Conservation (phyloP, 64 coral and sea anemone species). For the Cladopsammia gracilis region DNA sequence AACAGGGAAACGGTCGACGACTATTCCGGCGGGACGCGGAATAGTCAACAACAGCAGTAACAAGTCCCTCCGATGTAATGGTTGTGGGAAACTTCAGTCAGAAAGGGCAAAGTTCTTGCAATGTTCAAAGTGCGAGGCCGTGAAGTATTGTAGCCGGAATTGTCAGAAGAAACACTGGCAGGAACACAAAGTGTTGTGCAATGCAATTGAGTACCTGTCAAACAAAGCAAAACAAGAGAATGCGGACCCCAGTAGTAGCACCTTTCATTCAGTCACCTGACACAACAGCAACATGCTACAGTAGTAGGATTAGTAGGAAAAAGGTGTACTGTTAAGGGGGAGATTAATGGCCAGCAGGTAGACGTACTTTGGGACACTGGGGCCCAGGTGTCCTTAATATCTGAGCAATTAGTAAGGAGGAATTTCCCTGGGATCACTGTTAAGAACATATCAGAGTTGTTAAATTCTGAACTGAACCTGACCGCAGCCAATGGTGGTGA, state of each 20-base stretch:
- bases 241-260: neutral
- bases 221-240: slow-evolving; percentile 3
- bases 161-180: slow-evolving; percentile 75
- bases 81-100: slow-evolving; percentile 48
- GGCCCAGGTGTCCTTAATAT: slow-evolving; percentile 35
- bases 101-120: slow-evolving; percentile 42
- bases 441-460: slow-evolving; percentile 33
- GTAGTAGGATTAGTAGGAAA: slow-evolving; percentile 34
- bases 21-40: slow-evolving; percentile 73
- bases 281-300: slow-evolving; percentile 27
- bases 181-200: slow-evolving; percentile 58
- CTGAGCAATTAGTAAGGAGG: slow-evolving; percentile 2
- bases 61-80: slow-evolving; percentile 64
- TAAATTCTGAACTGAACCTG: slow-evolving; percentile 16
- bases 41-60: slow-evolving; percentile 50
- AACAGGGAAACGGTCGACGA: slow-evolving; percentile 65
- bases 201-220: slow-evolving; percentile 16
- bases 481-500: slow-evolving; percentile 49
- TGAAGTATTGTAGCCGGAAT: slow-evolving; percentile 61
- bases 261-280: slow-evolving; percentile 58
- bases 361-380: slow-evolving; percentile 54
- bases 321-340: slow-evolving; percentile 40
- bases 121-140: slow-evolving; percentile 63
- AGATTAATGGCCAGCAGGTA: slow-evolving; percentile 17
- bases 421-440: slow-evolving; percentile 15